Base-by-base conservation (phyloP, 2,113 vertebrate genomes). In the Alethe castanea region DNA sequence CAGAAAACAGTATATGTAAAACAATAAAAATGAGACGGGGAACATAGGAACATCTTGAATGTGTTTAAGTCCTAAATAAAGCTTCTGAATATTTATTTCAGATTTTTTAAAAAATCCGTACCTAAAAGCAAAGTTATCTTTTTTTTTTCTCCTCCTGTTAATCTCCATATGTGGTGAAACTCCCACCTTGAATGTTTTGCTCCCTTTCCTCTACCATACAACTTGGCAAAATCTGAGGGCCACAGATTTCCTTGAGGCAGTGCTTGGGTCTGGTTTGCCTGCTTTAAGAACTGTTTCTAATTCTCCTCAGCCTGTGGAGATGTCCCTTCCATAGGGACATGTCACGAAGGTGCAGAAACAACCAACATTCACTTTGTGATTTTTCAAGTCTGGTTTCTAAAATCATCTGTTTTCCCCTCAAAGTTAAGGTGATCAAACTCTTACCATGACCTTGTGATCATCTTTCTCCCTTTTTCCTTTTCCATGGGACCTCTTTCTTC, bases 321-420 rank as follows among this genome's bases (percentile, higher is more conserved):
- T 64, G 2, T 29, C 13, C 13, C 40, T 83, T 92, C 54, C 33
- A 4, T 1, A 31, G 22, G 50, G 26, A n/a, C 0, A 0, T 28
- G 5, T 29, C 16, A 8, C 29, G 31, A 47, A 77, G 14, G 14
- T 40, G 25, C 26, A 52, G 56, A 54, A 71, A 12, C 10, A 57
- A 45, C 47, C 20, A 42, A 3, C 14, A 14, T 35, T 66, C 6
- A 5, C n/a, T 36, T 36, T 18, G 6, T 29, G 89, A 0, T 70
- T 87, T 84, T 86, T 81, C 15, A 57, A 9, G 8, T 65, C 28
- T 62, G 11, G 54, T 86, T 78, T 62, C 33, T 71, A 35, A 78
- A 91, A 52, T 79, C 6, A 11, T 85, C 17, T 57, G 3, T 44
- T 80, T 15, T 62, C 4, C 5, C 5, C 4, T 22, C 12, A 13